These are phyloP conservation scores for Patella caerulea DNA, from an alignment of 2,888 invertebrate genomes.

Conservation along the genomic window DNA sequence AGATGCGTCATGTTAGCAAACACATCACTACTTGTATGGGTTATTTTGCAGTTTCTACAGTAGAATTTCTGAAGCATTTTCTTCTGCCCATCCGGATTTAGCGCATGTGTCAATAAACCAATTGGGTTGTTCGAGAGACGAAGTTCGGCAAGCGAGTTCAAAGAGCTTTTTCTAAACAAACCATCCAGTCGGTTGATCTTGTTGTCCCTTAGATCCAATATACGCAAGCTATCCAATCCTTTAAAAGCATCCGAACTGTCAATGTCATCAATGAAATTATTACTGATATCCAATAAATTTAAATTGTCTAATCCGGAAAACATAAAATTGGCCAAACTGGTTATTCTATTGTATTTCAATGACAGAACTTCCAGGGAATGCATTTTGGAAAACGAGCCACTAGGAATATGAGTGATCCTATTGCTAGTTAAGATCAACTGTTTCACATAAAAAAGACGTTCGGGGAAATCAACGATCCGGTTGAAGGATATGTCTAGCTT, in stretches of 20 bases:
- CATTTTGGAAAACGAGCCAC: neutral
- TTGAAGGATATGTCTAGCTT: neutral
- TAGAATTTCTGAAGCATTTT: constrained; percentile 18
- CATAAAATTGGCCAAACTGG: neutral
- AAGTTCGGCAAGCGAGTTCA: constrained; percentile 9
- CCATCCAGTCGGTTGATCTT: neutral
- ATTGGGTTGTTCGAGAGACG: constrained; percentile 26
- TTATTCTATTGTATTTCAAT: constrained; percentile 19
- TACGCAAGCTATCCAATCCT: constrained; percentile 5
- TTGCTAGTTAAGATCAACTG: constrained; percentile 20
- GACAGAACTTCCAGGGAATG: constrained; percentile 7
- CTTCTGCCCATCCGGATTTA: constrained; percentile 16
- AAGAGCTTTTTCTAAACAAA: neutral
- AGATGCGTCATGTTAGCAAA: constrained; percentile 22
- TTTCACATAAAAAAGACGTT: neutral
- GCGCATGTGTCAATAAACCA: constrained; percentile 7
- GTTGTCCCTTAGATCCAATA: constrained; percentile 23
- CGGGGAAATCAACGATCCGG: neutral
- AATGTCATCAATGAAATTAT: constrained; percentile 4
- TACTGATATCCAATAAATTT: constrained; percentile 11
- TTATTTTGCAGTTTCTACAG: constrained; percentile 16
- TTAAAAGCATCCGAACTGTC: neutral
- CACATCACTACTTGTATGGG: neutral
- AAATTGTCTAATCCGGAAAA: constrained; percentile 5
- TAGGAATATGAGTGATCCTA: constrained; percentile 11